A percentile compares a stretch with the other conserved stretches of the same genome.
These are phyloP conservation scores for Heterotilapia buettikoferi DNA, from an alignment of 2,113 vertebrate species.

Conservation along the genomic window DNA sequence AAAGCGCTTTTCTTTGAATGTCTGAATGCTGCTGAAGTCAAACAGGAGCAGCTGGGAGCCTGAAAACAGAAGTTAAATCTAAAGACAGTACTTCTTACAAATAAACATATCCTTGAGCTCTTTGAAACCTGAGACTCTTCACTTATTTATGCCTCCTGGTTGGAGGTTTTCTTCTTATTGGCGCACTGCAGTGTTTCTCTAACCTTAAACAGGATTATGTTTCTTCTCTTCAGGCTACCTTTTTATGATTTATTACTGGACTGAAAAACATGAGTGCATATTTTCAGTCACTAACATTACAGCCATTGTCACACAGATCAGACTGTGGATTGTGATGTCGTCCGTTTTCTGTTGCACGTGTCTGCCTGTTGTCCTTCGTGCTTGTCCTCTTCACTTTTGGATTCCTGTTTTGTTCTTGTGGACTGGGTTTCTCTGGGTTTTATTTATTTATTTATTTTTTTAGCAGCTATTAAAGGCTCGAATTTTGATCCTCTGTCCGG, in stretches of 20 bases:
- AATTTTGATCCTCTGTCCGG: not conserved
- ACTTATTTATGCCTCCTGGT: not conserved
- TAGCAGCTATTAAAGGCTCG: not conserved
- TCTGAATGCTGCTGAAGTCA: not conserved
- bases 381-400: not conserved
- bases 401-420: not conserved
- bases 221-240: not conserved
- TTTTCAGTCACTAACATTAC: not conserved
- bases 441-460: not conserved
- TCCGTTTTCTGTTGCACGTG: not conserved
- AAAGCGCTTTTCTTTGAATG: not conserved
- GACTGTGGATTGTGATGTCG: not conserved
- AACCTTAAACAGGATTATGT: not conserved
- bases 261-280: accelerated
- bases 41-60: not conserved
- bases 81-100: not conserved
- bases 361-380: not conserved
- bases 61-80: not conserved
- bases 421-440: not conserved
- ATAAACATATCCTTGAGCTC: not conserved
- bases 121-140: not conserved
- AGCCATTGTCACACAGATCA: not conserved
- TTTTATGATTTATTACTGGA: not conserved
- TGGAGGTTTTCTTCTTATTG: not conserved
- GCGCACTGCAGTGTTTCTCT: not conserved